These are phyloP conservation scores for Episyrphus balteatus DNA, from an alignment of 1,140 invertebrate species.

Conservation along the genomic window DNA sequence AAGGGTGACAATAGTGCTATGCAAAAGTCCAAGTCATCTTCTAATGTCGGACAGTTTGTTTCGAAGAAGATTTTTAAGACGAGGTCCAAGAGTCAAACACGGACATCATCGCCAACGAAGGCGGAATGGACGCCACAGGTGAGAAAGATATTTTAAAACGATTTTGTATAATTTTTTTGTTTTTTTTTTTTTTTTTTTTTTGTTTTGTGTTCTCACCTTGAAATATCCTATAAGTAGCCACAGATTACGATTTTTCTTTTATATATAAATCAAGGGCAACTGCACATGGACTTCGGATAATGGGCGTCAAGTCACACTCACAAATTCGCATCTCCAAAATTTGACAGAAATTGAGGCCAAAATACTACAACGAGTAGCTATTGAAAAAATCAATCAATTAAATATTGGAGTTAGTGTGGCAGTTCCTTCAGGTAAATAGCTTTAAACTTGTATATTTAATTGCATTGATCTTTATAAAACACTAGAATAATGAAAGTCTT, in stretches of 20 bases:
- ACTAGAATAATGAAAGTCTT: too few species aligned
- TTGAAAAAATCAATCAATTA: constrained; percentile 76
- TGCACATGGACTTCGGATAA: constrained; percentile 70
- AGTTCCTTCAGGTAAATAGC: neutral
- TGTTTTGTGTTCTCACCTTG: neutral
- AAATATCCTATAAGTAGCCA: neutral
- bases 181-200: too few species aligned
- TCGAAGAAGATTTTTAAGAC: constrained; percentile 73
- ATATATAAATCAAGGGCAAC: constrained; percentile 54
- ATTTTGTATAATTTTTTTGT: too few species aligned
- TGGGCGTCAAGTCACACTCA: constrained; percentile 61
- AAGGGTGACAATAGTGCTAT: constrained; percentile 41
- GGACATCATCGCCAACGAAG: constrained; percentile 34
- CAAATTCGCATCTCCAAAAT: constrained; percentile 56
- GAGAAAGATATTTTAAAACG: constrained; percentile 27
- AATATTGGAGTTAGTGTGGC: constrained; percentile 67
- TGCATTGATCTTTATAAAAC: neutral
- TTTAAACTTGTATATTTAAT: neutral
- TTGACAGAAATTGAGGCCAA: constrained; percentile 71
- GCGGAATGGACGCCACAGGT: constrained; percentile 73
- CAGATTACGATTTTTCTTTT: neutral
- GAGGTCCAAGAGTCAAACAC: constrained; percentile 65
- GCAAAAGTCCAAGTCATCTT: constrained; percentile 80
- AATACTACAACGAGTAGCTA: constrained; percentile 68
- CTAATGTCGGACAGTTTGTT: constrained; percentile 72